Base-by-base conservation (phyloP, 1,140 invertebrate genomes). In the Cylas formicarius region DNA sequence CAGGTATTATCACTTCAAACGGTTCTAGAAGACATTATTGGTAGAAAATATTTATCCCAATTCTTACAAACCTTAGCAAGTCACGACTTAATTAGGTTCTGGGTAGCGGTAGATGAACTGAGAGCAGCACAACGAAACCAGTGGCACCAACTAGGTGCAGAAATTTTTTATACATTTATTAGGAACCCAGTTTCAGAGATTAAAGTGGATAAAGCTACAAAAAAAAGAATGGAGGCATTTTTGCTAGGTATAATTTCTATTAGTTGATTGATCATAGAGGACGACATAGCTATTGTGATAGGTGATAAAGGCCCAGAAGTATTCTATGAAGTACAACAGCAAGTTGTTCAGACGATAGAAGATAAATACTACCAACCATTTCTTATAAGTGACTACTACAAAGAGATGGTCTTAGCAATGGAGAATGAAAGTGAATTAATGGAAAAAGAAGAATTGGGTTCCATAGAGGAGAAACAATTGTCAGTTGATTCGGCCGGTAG, bases 291-390 rank as follows among this genome's bases (percentile, higher is more conserved):
- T 40, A 23, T 39, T 38, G 34, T 43, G 29, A 3, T 28, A 58
- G 89, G 88, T 21, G 82, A 90, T 57, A 85, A 82, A 59, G 89
- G 88, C 3, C 88, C 86, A 28, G 86, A 90, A 66, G 84, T 90
- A 16, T 91, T 92, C 67, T 88, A 83, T 57, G 82, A 88, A 60
- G 84, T 90, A 3, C 89, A 91, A 63, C 77, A 84, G 20, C 77
- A 78, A 49, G 81, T 92, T 7, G 75, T 86, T 14, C 76, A 81
- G 55, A 78, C 79, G 0, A 70, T 93, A 8, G 84, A 92, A 64
- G 81, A 90, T 38, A 86, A 90, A 59, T 86, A 91, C 67, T 94
- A 92, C 69, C 80, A 86, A 20, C 82, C 86, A 0, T 94, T 93
- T 64, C 70, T 93, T 26, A 75, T 89, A 6, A 91, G 86, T 60